These are phyloP conservation scores for Melieria crassipennis DNA, from an alignment of 2,888 invertebrate species.

Conservation along the genomic window DNA sequence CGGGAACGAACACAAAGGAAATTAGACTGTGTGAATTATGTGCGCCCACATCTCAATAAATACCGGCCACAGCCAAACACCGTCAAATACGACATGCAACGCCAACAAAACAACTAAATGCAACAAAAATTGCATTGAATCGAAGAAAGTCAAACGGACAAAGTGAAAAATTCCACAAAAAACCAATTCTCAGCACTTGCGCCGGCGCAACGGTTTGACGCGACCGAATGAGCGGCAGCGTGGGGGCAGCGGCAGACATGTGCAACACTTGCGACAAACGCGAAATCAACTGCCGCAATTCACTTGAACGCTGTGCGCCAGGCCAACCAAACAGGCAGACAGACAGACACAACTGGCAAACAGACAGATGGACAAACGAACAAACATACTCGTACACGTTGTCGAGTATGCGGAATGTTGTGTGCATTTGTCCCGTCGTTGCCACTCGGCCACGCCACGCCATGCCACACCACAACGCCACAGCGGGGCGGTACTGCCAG, in stretches of 20 bases:
- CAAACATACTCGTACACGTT: slow-evolving; percentile 2
- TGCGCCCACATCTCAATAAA: slow-evolving; percentile 64
- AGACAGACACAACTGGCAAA: no score
- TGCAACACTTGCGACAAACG: slow-evolving; percentile 35
- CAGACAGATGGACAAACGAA: background rate
- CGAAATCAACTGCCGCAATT: slow-evolving; percentile 48
- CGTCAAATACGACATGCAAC: slow-evolving; percentile 13
- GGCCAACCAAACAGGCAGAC: no score
- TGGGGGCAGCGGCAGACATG: no score
- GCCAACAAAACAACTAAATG: slow-evolving; percentile 8
- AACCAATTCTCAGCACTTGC: no score
- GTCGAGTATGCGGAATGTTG: background rate
- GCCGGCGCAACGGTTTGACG: no score
- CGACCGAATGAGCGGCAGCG: no score
- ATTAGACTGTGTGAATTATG: slow-evolving; percentile 60
- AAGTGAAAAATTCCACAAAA: no score
- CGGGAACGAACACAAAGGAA: slow-evolving; percentile 15
- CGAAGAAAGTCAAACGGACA: no score
- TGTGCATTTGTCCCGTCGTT: background rate
- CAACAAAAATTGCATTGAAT: no score
- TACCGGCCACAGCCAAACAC: slow-evolving; percentile 51
- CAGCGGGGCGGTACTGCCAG: slow-evolving; percentile 54
- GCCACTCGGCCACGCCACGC: no score
- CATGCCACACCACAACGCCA: slow-evolving; percentile 50
- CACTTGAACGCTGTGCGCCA: slow-evolving; percentile 35